phyloP scores from a whole-genome alignment of 2,113 vertebrate species.

The Gavialis gangeticus region DNA sequence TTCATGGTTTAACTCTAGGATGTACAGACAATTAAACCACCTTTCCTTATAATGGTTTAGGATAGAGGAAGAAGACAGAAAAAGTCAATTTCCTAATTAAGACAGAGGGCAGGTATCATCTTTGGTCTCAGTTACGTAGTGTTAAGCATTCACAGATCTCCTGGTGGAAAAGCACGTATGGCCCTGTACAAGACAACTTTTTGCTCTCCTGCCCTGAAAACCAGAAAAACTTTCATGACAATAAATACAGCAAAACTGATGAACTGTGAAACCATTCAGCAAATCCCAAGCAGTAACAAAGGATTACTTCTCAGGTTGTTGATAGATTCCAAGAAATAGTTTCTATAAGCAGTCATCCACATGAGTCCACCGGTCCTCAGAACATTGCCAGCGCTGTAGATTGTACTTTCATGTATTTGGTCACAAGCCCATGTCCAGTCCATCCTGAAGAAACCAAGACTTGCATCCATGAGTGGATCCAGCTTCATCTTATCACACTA shows the following conservation, averaged over 20 bases:
- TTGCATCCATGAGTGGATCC: neutral
- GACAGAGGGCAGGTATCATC: too few species aligned
- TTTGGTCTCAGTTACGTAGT: neutral
- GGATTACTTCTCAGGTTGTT: neutral
- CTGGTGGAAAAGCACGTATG: neutral
- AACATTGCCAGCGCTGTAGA: neutral
- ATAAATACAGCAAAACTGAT: neutral
- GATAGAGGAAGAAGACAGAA: neutral
- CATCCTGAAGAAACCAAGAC: neutral
- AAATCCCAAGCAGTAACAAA: neutral
- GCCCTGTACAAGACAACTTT: neutral
- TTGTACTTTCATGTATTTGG: neutral
- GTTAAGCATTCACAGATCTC: neutral
- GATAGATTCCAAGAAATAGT: neutral
- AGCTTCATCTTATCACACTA: neutral
- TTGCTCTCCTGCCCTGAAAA: neutral
- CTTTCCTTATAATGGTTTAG: neutral
- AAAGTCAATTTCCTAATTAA: neutral
- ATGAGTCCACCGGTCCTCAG: neutral
- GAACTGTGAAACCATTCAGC: neutral
- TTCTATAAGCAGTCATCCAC: neutral
- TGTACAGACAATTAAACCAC: neutral
- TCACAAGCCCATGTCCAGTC: rapidly evolving
- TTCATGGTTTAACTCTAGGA: neutral
- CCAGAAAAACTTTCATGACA: neutral